These are phyloP conservation scores for Anthoscopus minutus DNA, from an alignment of 2,113 vertebrate genomes.

Conservation along the genomic window DNA sequence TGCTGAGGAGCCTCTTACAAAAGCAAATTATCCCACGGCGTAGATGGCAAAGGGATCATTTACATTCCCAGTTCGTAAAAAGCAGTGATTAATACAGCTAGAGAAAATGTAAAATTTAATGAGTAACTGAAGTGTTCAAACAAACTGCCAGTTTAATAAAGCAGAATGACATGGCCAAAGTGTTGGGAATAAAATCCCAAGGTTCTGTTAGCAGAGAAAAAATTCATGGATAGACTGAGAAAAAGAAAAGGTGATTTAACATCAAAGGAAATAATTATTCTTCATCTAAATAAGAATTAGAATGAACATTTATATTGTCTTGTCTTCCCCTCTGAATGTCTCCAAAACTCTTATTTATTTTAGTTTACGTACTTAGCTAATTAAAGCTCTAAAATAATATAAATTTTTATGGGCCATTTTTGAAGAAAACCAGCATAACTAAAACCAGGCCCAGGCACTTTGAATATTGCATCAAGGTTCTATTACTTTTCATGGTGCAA, in stretches of 20 bases:
- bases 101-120: conserved; percentile 40
- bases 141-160: conserved; percentile 20
- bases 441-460: background rate
- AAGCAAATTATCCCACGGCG: background rate
- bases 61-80: conserved; percentile 4
- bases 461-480: background rate
- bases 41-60: conserved; percentile 24
- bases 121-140: conserved; percentile 33
- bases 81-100: conserved; percentile 16
- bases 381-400: conserved; percentile 42
- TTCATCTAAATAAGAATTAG: conserved; percentile 17
- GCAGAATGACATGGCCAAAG: background rate
- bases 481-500: background rate
- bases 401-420: conserved; percentile 40
- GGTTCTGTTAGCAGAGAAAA: background rate
- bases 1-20: background rate
- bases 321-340: background rate
- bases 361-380: conserved; percentile 34
- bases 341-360: conserved; percentile 27
- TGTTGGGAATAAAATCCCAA: conserved; percentile 3
- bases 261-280: conserved; percentile 39
- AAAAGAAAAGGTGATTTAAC: conserved; percentile 26
- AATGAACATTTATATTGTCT: conserved; percentile 7
- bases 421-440: background rate
- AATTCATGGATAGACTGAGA: background rate